A percentile compares a stretch with the other conserved stretches of the same genome.
phyloP scores from a whole-genome alignment of 2,797 vertebrate species.

The Chelonia mydas region DNA sequence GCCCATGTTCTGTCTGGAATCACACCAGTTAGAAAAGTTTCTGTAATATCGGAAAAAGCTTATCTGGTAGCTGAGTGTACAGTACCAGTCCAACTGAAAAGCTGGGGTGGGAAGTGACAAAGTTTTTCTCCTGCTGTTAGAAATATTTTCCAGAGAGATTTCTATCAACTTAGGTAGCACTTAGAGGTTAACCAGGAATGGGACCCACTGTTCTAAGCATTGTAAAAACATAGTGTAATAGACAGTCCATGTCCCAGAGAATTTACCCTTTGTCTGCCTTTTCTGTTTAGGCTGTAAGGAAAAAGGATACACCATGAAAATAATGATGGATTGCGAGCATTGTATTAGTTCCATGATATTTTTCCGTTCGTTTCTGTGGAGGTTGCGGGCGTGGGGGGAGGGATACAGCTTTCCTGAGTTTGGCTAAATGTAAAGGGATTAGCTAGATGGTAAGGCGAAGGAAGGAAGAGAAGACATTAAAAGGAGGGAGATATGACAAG shows the following conservation, averaged over 20 bases:
- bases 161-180: not conserved
- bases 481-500: not conserved
- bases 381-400: fast-evolving
- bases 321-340: not conserved
- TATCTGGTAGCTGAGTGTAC: not conserved
- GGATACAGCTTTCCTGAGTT: not conserved
- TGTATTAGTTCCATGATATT: not conserved
- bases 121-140: not conserved
- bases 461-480: not conserved
- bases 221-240: not conserved
- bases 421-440: not conserved
- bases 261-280: not conserved
- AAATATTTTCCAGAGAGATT: not conserved
- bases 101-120: not conserved
- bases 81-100: not conserved
- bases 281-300: not conserved
- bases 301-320: not conserved
- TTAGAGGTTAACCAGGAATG: not conserved
- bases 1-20: not conserved
- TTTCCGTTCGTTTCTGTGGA: not conserved
- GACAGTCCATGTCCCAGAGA: not conserved
- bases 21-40: not conserved
- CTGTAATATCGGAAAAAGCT: not conserved
- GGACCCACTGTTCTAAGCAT: not conserved
- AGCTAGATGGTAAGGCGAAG: not conserved